Evolutionary conservation across 2,888 invertebrate genomes (phyloP), one percentile per base, ranked within the genome.

Genomic region (Amblyteles armatorius): DNA sequence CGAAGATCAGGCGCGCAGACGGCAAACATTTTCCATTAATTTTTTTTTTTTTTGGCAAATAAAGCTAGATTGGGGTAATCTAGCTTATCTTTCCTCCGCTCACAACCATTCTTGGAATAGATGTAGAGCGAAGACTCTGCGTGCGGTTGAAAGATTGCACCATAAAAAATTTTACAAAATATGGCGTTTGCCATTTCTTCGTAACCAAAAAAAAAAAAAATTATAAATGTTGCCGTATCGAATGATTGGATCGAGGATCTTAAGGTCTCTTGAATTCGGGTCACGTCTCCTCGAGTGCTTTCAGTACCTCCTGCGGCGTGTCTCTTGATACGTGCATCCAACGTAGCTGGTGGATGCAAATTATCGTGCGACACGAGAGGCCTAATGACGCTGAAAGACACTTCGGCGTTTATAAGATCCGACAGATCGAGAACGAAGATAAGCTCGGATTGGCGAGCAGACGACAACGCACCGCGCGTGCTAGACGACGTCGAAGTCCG

Each of bases 401-500:
- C 73, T 78, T 68, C 69, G 78, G 48, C 63, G 78, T 65, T 85
- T 78, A 78, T 77, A 68, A 83, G 79, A 77, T 72, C 82, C 60
- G 79, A 77, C 40, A 85, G 85, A 85, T 85, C 80, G 77, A 73
- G 83, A 83, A 77, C 79, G 73, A 57, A 11, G 85, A 85, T 85
- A 85, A 83, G 67, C 69, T 68, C 68, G 73, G 40, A 55, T 48
- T 16, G 22, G 33, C 65, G 33, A 2, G 67, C 67, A 16, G 22
- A 22, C 13, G 67, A 68, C 67, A 22, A 22, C 29, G 29, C 29
- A 29, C 29, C 19, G 40, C 44, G 40, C 67, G 40, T 48, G 57
- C 44, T 67, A 16, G 26, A 65, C 52, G 52, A 50, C 52, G 29
- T 29, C 33, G 29, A 33, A 33, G 60, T 72, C 63, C 63, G 72